phyloP scores from a whole-genome alignment of 2,113 vertebrate species.

The Anser cygnoides region DNA sequence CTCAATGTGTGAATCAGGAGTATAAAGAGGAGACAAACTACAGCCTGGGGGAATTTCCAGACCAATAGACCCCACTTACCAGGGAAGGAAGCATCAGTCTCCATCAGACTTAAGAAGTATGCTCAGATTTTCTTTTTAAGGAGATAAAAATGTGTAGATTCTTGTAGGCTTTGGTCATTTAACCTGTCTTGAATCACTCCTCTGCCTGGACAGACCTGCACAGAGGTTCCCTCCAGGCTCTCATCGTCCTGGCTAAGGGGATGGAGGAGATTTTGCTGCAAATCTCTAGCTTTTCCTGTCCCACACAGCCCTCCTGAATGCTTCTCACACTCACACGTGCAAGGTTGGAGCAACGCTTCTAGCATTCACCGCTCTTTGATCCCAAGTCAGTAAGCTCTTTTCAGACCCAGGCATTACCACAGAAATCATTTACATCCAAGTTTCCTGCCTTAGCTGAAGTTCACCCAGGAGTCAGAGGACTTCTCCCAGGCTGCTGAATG shows the following conservation, averaged over 20 bases:
- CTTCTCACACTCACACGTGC: not conserved
- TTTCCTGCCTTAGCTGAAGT: not conserved
- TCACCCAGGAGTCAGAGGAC: not conserved
- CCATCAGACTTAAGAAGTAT: not conserved
- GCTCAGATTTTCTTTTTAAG: not conserved
- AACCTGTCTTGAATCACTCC: not conserved
- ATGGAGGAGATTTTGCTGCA: not conserved
- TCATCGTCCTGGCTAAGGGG: not conserved
- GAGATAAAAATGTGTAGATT: not conserved
- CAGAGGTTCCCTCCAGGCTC: not conserved
- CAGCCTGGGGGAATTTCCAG: not conserved
- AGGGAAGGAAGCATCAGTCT: not conserved
- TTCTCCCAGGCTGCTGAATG: not conserved
- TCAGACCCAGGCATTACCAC: not conserved
- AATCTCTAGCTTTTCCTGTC: not conserved
- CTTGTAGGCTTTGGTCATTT: not conserved
- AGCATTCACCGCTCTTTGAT: not conserved
- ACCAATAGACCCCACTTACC: rapidly evolving
- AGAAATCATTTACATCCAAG: rapidly evolving
- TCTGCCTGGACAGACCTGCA: not conserved
- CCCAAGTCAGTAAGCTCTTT: not conserved
- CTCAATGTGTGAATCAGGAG: not conserved
- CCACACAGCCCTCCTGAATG: not conserved
- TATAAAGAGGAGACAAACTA: not conserved
- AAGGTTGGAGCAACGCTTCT: too few species aligned